phyloP scores from a whole-genome alignment of 1,140 invertebrate species.

The Holcopasites calliopsidis region DNA sequence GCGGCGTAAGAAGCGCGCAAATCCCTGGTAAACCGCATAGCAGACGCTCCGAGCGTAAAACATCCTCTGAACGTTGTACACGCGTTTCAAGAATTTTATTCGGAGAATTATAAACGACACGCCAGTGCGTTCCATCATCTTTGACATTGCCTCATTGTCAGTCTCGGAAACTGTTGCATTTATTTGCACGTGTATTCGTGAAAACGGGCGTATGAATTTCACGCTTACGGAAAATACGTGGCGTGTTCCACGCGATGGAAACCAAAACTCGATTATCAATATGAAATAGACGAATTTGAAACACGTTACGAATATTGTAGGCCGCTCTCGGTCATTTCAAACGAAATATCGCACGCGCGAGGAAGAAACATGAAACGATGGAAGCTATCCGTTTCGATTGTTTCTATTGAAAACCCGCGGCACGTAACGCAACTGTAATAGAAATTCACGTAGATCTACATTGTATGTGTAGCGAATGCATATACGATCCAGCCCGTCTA shows the following conservation, averaged over 20 bases:
- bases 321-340: too few species aligned
- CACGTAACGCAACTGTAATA: slow-evolving; percentile 32
- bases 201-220: neutral
- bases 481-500: neutral
- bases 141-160: neutral
- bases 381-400: neutral
- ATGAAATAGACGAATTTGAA: too few species aligned
- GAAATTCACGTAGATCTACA: slow-evolving; percentile 5
- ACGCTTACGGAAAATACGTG: neutral
- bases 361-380: too few species aligned
- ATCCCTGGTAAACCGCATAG: too few species aligned
- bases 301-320: too few species aligned
- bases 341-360: too few species aligned
- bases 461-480: neutral
- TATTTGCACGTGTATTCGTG: neutral
- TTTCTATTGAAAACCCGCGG: slow-evolving; percentile 6
- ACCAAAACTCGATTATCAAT: too few species aligned
- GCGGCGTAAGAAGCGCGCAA: neutral
- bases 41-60: too few species aligned
- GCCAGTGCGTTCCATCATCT: neutral
- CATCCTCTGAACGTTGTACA: neutral
- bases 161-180: neutral
- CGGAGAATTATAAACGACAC: neutral
- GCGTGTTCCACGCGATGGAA: too few species aligned
- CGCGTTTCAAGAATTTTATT: neutral